These are phyloP conservation scores for Puffinus mauretanicus DNA, from an alignment of 2,113 vertebrate genomes.

Conservation along the genomic window DNA sequence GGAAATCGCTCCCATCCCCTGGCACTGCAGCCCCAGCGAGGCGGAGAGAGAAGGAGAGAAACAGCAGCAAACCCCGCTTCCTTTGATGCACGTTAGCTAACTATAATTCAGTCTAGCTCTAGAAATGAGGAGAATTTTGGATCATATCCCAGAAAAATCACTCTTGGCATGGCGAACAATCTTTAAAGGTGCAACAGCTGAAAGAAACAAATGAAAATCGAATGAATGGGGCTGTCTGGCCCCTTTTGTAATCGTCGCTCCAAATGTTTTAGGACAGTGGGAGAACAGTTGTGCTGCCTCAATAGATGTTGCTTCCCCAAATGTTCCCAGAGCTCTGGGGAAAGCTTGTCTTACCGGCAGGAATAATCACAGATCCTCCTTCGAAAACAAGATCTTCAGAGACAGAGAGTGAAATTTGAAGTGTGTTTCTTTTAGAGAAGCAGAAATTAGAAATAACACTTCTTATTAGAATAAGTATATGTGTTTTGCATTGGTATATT, in stretches of 20 bases:
- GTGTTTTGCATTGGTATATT: neutral
- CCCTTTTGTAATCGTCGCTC: neutral
- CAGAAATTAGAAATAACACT: neutral
- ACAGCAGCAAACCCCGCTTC: neutral
- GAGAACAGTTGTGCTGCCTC: neutral
- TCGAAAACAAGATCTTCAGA: neutral
- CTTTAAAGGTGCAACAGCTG: neutral
- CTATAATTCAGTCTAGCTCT: neutral
- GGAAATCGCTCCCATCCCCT: neutral
- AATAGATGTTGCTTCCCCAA: neutral
- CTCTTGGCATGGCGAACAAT: neutral
- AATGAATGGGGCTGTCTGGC: neutral
- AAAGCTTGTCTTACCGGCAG: neutral
- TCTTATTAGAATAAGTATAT: neutral
- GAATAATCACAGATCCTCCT: neutral
- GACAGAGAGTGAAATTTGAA: neutral
- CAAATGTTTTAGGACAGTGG: neutral
- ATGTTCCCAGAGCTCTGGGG: neutral
- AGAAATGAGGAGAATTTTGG: neutral
- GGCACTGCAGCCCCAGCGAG: neutral
- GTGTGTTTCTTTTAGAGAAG: neutral
- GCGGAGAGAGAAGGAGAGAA: neutral
- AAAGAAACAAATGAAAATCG: neutral
- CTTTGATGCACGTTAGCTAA: neutral
- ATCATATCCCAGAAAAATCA: constrained; percentile 17